Evolutionary conservation across 2,888 invertebrate species (phyloP), one percentile per base, ranked within the genome.

Genomic region (Parelbella ahira): DNA sequence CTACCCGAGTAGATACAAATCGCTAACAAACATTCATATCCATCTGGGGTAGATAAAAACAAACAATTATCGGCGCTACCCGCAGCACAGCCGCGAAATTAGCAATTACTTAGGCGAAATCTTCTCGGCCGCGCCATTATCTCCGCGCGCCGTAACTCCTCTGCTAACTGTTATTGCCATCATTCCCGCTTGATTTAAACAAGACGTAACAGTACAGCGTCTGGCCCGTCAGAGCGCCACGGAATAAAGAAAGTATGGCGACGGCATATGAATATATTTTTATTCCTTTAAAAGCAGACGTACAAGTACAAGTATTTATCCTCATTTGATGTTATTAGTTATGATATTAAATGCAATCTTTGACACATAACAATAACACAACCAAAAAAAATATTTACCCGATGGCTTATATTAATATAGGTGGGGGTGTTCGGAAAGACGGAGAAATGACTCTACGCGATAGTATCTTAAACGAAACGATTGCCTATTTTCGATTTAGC

Each of bases 131-230:
- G 60, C 60, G 54, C 75, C 72, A 74, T 81, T 82, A 82, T 75
- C 77, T 69, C 51, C 58, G 52, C 62, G 60, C 57, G 65, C 65
- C 70, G 77, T 80, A 77, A 78, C 75, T 67, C 54, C 53, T 64
- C 34, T 60, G 73, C 70, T 79, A 81, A 81, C 80, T 78, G 81
- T 81, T 81, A 81, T 81, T 70, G 74, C 74, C 72, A 68, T 78
- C 81, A 74, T 82, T 82, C 73, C 62, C 62, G 69, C 72, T 76
- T 83, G 82, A 83, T 83, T 83, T 83, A 83, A 77, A 69, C 79
- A 77, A 77, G 79, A 78, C 78, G 79, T 73, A 74, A 64, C 58
- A 60, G 61, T 58, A 58, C 58, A 53, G 60, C 59, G 41, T 41
- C 41, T 41, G 41, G 41, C 33, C 27, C 41, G 41, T 41, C 41